phyloP scores from a whole-genome alignment of 92 coral and sea anemone species.

The Bergia puertoricense region DNA sequence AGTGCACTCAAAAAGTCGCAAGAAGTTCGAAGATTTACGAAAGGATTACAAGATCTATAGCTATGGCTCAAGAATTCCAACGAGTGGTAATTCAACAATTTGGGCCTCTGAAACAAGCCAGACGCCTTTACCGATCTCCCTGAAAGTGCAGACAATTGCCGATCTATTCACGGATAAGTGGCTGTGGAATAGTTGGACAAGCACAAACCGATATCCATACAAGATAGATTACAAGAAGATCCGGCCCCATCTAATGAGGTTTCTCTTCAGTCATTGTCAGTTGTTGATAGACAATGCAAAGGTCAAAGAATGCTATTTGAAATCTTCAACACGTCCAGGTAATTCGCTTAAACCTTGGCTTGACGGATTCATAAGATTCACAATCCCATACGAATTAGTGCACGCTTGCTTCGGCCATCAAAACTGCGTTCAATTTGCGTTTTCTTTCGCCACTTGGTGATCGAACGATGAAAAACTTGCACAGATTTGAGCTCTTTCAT shows the following conservation, averaged over 20 bases:
- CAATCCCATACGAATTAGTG: no score
- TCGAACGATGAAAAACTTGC: no score
- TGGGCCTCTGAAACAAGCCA: constrained; percentile 39
- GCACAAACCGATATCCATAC: background rate
- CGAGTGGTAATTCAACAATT: constrained; percentile 1
- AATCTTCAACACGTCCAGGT: background rate
- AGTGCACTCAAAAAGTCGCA: constrained; percentile 8
- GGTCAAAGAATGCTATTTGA: constrained; percentile 34
- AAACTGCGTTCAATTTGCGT: no score
- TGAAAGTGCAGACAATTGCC: constrained; percentile 25
- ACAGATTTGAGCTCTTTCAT: no score
- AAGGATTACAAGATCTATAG: constrained; percentile 16
- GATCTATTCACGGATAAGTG: constrained; percentile 49
- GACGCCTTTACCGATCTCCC: constrained; percentile 43
- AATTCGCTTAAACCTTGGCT: background rate
- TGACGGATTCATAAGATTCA: no score
- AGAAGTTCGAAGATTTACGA: constrained; percentile 46
- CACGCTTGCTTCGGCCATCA: no score
- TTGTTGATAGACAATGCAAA: constrained; percentile 21
- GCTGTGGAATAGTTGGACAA: constrained; percentile 18
- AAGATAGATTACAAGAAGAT: constrained; percentile 29
- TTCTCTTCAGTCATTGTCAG: constrained; percentile 38
- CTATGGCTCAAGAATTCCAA: constrained; percentile 41
- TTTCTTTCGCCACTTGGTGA: no score
- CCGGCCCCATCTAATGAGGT: constrained; percentile 23